Evolutionary conservation across 2,888 invertebrate species (phyloP).

Genomic region (Linnaemya tessellans): DNA sequence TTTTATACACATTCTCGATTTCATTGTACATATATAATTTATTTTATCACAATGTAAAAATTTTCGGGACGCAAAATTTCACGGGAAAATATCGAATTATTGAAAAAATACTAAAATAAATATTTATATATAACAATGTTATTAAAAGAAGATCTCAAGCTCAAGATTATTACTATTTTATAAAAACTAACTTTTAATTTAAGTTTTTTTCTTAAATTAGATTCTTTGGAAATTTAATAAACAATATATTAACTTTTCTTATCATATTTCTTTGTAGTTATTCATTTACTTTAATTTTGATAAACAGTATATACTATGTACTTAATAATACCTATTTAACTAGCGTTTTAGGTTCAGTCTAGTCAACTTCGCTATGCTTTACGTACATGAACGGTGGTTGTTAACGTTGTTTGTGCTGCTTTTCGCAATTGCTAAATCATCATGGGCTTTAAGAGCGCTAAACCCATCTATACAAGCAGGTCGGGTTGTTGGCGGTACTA

Average conservation of each 20-base stretch:
- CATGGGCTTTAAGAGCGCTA: constrained; percentile 44
- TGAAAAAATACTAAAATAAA: no score
- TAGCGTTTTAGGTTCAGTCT: background rate
- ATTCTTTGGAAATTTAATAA: background rate
- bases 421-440: constrained; percentile 20
- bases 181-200: no score
- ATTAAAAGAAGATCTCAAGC: no score
- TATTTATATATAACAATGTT: no score
- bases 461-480: constrained; percentile 67
- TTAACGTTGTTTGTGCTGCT: constrained; percentile 6
- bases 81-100: no score
- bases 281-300: background rate
- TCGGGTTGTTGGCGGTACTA: constrained; percentile 78
- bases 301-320: background rate
- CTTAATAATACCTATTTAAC: background rate
- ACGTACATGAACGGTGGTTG: background rate
- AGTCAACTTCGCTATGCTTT: constrained; percentile 42
- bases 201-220: no score
- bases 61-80: no score
- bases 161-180: no score
- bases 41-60: no score
- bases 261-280: background rate
- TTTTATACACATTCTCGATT: no score
- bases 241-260: constrained; percentile 9
- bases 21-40: no score